A percentile compares a stretch with the other conserved stretches of the same genome.
phyloP scores from a whole-genome alignment of 2,797 vertebrate species.

The Darevskia nairensis region DNA sequence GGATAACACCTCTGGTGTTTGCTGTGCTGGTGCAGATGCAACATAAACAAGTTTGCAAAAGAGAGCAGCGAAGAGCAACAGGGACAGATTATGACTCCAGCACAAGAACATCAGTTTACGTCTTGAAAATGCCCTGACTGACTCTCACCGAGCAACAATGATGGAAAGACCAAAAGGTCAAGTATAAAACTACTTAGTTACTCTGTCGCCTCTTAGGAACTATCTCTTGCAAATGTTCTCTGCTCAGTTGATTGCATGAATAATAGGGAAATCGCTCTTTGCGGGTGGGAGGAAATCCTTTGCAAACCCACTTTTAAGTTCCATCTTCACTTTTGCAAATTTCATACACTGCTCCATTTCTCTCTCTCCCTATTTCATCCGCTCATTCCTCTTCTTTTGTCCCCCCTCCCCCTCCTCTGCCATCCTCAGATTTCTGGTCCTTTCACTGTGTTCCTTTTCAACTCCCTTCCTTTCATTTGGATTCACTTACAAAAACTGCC shows the following conservation, averaged over 20 bases:
- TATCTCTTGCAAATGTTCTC: background rate
- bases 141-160: background rate
- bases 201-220: background rate
- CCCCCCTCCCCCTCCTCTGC: background rate
- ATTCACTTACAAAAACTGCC: background rate
- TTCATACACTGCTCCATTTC: background rate
- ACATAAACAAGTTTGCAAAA: no score
- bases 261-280: background rate
- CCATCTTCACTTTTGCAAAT: background rate
- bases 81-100: no score
- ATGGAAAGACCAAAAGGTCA: constrained; percentile 11
- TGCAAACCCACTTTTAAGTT: background rate
- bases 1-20: no score
- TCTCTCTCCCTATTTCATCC: background rate
- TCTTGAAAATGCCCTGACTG: background rate
- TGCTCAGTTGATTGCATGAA: background rate
- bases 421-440: background rate
- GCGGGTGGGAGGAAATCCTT: background rate
- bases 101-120: no score
- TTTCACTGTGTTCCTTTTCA: background rate
- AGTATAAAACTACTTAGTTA: background rate
- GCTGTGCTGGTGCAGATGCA: background rate
- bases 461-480: constrained; percentile 20
- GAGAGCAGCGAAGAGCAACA: no score
- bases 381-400: background rate